phyloP scores from a whole-genome alignment of 2,888 invertebrate genomes.

The Galerucella nymphaeae region DNA sequence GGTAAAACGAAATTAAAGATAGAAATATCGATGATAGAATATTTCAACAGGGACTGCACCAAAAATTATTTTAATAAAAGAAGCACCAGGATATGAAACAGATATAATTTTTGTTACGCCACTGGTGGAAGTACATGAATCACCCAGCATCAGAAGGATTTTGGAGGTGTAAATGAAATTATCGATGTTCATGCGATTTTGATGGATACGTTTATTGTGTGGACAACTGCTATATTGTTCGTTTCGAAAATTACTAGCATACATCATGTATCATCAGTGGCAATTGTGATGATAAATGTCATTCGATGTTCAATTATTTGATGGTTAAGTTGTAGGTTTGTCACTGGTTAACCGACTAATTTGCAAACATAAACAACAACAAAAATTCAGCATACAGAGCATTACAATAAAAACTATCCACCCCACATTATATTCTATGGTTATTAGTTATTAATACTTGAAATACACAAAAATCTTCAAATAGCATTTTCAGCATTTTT shows the following conservation, averaged over 20 bases:
- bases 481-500: constrained; percentile 14
- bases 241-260: constrained; percentile 16
- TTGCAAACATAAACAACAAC: background rate
- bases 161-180: constrained; percentile 46
- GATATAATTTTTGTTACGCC: background rate
- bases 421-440: no score
- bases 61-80: background rate
- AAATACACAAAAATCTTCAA: no score
- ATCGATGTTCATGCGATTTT: constrained; percentile 17
- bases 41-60: background rate
- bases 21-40: constrained; percentile 16
- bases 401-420: no score
- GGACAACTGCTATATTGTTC: constrained; percentile 3
- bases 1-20: constrained; percentile 46
- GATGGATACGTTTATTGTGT: constrained; percentile 16
- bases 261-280: constrained; percentile 26
- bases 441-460: no score
- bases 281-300: constrained; percentile 30
- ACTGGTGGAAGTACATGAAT: constrained; percentile 20
- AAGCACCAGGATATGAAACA: no score
- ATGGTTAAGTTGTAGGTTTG: background rate
- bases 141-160: constrained; percentile 33
- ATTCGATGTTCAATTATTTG: constrained; percentile 30
- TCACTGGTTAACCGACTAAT: background rate
- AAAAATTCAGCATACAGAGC: background rate